A percentile compares a stretch with the other conserved stretches of the same genome.
These are phyloP conservation scores for Trilocha varians DNA, from an alignment of 2,888 invertebrate genomes.

Conservation along the genomic window DNA sequence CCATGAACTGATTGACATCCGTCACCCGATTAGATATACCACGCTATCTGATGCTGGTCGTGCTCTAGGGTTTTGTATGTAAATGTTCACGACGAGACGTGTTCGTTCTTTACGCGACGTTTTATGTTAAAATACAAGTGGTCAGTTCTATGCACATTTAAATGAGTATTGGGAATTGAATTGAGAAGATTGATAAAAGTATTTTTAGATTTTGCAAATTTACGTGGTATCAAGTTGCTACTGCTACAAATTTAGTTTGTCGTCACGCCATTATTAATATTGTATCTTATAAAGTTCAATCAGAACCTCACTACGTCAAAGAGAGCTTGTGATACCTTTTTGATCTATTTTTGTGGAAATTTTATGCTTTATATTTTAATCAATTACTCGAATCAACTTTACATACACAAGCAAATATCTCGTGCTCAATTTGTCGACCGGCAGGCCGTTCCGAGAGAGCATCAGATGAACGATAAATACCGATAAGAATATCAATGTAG, in stretches of 20 bases:
- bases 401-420: background rate
- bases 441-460: background rate
- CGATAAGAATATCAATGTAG: conserved; percentile 1
- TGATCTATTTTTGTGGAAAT: too few relatives aligned
- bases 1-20: conserved; percentile 49
- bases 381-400: too few relatives aligned
- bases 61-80: conserved; percentile 59
- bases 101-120: conserved; percentile 1
- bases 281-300: too few relatives aligned
- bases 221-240: too few relatives aligned
- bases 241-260: too few relatives aligned
- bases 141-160: background rate
- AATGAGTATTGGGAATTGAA: conserved; percentile 7
- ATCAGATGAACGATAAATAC: background rate
- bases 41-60: conserved; percentile 51
- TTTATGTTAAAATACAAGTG: background rate
- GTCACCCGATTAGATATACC: conserved; percentile 61
- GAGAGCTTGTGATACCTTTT: too few relatives aligned
- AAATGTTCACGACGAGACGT: conserved; percentile 45
- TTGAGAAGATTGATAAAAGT: background rate
- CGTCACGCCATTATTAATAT: too few relatives aligned
- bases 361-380: too few relatives aligned
- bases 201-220: too few relatives aligned
- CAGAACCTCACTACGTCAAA: too few relatives aligned
- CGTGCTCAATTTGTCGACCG: conserved; percentile 2